Base-by-base conservation (phyloP, 2,888 invertebrate genomes). In the Cephus nigrinus region DNA sequence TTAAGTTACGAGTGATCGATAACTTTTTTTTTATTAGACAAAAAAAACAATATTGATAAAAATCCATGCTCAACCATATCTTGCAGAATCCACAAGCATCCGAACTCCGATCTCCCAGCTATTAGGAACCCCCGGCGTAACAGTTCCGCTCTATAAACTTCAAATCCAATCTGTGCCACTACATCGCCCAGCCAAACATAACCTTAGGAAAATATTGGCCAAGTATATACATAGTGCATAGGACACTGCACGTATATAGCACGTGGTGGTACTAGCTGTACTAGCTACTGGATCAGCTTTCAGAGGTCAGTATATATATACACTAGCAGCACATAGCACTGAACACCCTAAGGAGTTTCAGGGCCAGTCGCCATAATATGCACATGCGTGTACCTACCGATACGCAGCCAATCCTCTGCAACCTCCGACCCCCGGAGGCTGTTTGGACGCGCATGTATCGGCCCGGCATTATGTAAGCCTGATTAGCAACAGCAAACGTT, bases 401-500 rank as follows among this genome's bases (percentile, higher is more conserved):
- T 40, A 40, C 40, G 15, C 40, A 40, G 40, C 40, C 40, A 40
- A 40, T 40, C 40, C 40, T 40, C 40, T 40, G 40, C 40, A 1
- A 15, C 40, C 40, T 40, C 15, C 5, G 77, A 86, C 84, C 80
- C 87, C 91, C 87, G 86, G 85, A 83, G 90, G 90, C 89, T 91
- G 87, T 91, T 91, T 91, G 89, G 81, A 82, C 77, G 85, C 84
- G 83, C 82, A 85, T 84, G 84, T 85, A 84, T 87, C 86, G 85
- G 86, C 84, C 82, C 83, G 88, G 90, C 87, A 91, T 91, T 91
- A 91, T 90, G 88, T 86, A 84, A 86, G 90, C 89, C 90, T 91
- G 90, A 91, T 91, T 91, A 90, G 90, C 89, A 88, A 90, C 88
- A 86, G 90, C 88, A 91, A 91, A 91, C 91, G 90, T 91, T 91